Evolutionary conservation across 2,888 invertebrate species (phyloP), one percentile per base, ranked within the genome.

Genomic region (Ormyrus thymus): DNA sequence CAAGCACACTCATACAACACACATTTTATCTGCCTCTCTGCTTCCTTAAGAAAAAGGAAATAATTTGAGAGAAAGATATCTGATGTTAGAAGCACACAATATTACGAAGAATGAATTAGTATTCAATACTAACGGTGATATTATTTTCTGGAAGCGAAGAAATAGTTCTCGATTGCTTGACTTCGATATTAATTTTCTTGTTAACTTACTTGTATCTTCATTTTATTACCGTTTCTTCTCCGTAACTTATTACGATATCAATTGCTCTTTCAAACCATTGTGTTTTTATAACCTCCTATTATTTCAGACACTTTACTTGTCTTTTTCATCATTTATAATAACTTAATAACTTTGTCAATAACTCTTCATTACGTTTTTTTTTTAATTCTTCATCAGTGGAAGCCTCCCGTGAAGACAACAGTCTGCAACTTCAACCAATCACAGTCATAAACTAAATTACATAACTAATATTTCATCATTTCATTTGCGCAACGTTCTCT

Each of bases 341-440:
- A 29, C 29, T 29, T 29, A 29, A 29, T 29, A 29, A 29, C 29
- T 29, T 29, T 61, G 61, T 72, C 56, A 68, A 80, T 58, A 72
- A 76, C 62, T 69, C 50, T 45, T 73, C 58, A 73, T 58, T 71
- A 29, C 29, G 29, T 72, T 55, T 58, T 78, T 80, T 58, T 76
- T 76, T 69, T 64, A 82, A 29, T 71, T 79, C 74, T 85, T 84
- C 82, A 83, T 84, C 83, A 82, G 78, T 89, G 89, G 89, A 89
- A 89, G 89, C 89, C 88, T 88, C 86, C 85, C 88, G 86, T 85
- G 87, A 87, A 89, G 87, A 88, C 86, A 81, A 80, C 87, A 84
- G 85, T 84, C 85, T 84, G 83, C 72, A 81, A 81, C 78, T 78
- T 79, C 62, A 82, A 81, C 79, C 74, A 81, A 81, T 80, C 78